Base-by-base conservation (phyloP, 1,140 invertebrate species). In the Sogatella furcifera region DNA sequence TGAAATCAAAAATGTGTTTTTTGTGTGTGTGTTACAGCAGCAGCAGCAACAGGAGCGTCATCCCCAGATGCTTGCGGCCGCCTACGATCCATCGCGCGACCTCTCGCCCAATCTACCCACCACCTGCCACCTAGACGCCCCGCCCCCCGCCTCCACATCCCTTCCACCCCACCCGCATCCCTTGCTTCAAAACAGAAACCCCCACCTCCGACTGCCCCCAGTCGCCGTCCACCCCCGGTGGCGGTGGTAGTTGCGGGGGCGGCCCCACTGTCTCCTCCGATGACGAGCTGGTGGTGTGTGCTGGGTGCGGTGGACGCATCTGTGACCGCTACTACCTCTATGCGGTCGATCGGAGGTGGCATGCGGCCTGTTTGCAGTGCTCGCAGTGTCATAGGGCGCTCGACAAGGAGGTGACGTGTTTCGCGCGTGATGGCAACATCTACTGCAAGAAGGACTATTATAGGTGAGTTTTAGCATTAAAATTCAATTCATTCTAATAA, bases 401-500 rank as follows among this genome's bases (percentile, higher is more conserved):
- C 53, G 92, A 95, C 73, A 85, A 89, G 5, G 91, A 97, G 74
- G 83, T 90, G 68, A 92, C 92, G 56, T 97, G 95, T 76, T 98
- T 95, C 74, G 87, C 91, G 53, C 80, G 90, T 63, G 92, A 96
- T 72, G 93, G 92, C 63, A 90, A 90, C 71, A 97, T 97, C 67
- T 97, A 93, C 76, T 97, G 95, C 81, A 95, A 95, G 76, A 92
- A 94, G 70, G 95, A 98, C 74, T 97, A 97, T 76, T 92, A 94
- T 81, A 89, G 92, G 95, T 97, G 73, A 86, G 87, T 79, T 21
- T 14, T 19, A 5, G 42, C 19, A 41, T 4, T 4, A 28, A 28
- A 19, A 53, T 21, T 55, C 14, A 53, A 53, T 19, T 21, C 14
- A 4, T 24, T 53, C 5, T n/a, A n/a, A n/a, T n/a, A n/a, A n/a